These are phyloP conservation scores for Pampusana beccarii DNA, from an alignment of 2,113 vertebrate species.

Conservation along the genomic window DNA sequence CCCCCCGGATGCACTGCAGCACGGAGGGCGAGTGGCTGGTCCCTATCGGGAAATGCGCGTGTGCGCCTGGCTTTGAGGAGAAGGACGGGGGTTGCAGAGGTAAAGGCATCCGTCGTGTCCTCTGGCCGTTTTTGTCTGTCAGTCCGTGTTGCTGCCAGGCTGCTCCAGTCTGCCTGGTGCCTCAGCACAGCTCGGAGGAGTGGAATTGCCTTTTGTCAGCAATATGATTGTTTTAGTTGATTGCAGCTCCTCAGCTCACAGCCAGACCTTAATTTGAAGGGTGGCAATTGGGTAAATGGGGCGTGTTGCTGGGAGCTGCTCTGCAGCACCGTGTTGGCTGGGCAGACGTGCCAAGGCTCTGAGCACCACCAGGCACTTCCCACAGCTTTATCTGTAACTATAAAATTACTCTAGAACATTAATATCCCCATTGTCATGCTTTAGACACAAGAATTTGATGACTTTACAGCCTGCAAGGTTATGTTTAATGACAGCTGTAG, in stretches of 20 bases:
- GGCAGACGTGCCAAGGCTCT: not conserved
- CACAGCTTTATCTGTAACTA: not conserved
- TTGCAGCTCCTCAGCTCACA: not conserved
- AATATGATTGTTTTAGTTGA: not conserved
- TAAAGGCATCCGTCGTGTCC: constrained; percentile 58
- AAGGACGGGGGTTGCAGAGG: constrained; percentile 92
- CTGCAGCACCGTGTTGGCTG: not conserved
- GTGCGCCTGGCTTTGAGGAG: constrained; percentile 94
- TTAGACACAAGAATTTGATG: not conserved
- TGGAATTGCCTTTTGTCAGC: not conserved
- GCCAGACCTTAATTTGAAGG: not conserved
- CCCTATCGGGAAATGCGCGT: constrained; percentile 93
- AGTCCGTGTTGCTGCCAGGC: not conserved
- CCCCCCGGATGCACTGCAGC: constrained; percentile 96
- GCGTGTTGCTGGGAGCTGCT: rapidly evolving
- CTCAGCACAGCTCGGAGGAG: not conserved
- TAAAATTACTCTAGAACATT: not conserved
- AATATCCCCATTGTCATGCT: not conserved
- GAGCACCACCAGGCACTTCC: not conserved
- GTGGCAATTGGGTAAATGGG: not conserved
- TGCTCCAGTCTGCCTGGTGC: not conserved
- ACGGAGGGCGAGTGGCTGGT: constrained; percentile 97
- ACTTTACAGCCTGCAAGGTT: not conserved
- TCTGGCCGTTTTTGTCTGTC: not conserved
- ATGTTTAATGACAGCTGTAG: not conserved